Evolutionary conservation across 2,888 invertebrate species (phyloP), one percentile per base, ranked within the genome.

Genomic region (Drosophila acutilabella): DNA sequence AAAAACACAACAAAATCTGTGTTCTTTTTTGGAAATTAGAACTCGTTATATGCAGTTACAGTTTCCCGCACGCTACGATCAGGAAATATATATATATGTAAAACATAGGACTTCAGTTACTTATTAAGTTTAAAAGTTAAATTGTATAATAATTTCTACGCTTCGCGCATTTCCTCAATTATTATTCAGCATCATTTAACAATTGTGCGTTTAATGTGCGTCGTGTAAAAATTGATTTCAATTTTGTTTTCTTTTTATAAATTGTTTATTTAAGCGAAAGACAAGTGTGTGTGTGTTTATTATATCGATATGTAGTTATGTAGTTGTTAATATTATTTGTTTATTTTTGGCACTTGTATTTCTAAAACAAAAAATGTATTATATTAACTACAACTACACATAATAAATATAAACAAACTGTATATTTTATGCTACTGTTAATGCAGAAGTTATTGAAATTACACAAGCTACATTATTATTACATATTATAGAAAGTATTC

Each of bases 21-120:
- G 81, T 69, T 71, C 38, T 53, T 50, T 71, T 80, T 78, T 88
- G 79, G 85, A 88, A 88, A 87, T 88, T 86, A 77, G 71, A 74
- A 78, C 64, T 66, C 64, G 66, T 64, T 72, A 53, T 57, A 67
- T 61, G 61, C 73, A 82, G 80, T 80, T 80, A 73, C 78, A 70
- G 67, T 69, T 76, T 45, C 5, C 44, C 41, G 38, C 40, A 23
- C 48, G 42, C 57, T 64, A 57, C 74, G 59, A 65, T 61, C 64
- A 57, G 71, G 58, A 79, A 13, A 36, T 36, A 36, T 36, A 30
- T 36, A 13, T 36, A 36, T 13, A 36, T 36, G 8, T 36, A 36
- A 8, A 66, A 81, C 72, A 81, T 80, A 74, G 82, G 83, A 85
- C 83, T 79, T 80, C 62, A 85, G 85, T 83, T 81, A 84, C 85